A percentile compares a stretch with the other conserved stretches of the same genome.
These are phyloP conservation scores for Onychomys torridus DNA, from an alignment of 2,797 vertebrate species.

Conservation along the genomic window DNA sequence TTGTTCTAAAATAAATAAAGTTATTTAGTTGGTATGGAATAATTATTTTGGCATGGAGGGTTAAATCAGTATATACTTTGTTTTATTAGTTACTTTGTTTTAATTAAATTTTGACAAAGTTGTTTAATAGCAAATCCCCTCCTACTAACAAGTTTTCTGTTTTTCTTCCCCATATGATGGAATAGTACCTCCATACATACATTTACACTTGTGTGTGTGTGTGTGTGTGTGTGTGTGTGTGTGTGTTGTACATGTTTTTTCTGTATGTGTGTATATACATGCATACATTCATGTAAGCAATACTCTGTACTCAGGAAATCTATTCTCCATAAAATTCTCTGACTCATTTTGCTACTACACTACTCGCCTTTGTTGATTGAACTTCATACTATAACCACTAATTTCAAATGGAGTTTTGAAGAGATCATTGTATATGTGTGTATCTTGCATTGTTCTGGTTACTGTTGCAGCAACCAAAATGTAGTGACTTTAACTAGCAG, in stretches of 20 bases:
- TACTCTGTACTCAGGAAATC: neutral
- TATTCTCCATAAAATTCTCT: neutral
- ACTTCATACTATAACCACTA: neutral
- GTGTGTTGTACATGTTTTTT: neutral
- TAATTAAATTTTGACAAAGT: conserved; percentile 36
- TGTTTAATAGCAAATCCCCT: neutral
- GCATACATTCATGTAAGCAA: neutral
- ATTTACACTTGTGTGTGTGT: neutral
- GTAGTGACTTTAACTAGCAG: neutral
- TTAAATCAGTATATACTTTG: conserved; percentile 2
- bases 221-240: neutral
- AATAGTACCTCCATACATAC: neutral
- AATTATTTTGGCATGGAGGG: neutral
- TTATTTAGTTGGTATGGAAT: conserved; percentile 33
- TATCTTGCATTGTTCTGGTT: neutral
- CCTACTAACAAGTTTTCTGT: neutral
- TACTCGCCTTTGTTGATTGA: neutral
- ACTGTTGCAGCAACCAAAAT: neutral
- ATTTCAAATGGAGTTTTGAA: neutral
- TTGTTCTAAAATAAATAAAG: conserved; percentile 24
- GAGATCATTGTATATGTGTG: neutral
- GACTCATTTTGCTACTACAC: neutral
- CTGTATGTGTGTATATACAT: neutral
- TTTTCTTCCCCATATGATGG: neutral
- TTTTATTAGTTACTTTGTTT: conserved; percentile 57